Evolutionary conservation across 2,888 invertebrate genomes (phyloP).

Genomic region (Drosophila paracracens): DNA sequence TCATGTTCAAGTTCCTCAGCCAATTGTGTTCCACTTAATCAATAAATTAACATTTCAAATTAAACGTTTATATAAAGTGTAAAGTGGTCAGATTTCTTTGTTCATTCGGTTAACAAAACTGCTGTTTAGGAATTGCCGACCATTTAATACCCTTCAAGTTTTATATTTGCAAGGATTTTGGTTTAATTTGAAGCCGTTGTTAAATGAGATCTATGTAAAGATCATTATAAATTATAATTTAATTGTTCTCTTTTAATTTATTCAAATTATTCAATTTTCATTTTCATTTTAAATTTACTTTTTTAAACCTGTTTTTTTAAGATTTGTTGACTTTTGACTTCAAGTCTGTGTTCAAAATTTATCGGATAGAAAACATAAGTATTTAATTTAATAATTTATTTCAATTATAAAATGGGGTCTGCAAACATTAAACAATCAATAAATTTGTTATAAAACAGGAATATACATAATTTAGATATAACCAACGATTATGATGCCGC

Average conservation of each 20-base stretch:
- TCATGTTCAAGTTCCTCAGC: conserved; percentile 16
- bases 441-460: background rate
- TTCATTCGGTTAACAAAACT: background rate
- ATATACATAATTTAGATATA: background rate
- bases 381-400: background rate
- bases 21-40: conserved; percentile 13
- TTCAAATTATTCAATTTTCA: background rate
- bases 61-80: background rate
- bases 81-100: background rate
- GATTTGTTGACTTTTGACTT: background rate
- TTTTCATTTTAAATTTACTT: background rate
- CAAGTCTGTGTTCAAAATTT: background rate
- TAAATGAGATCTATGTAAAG: too few species aligned
- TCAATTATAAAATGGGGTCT: background rate
- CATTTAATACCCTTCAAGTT: background rate
- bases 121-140: background rate
- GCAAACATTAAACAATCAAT: background rate
- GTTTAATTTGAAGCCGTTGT: background rate
- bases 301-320: background rate
- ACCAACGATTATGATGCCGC: background rate
- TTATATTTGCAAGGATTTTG: background rate
- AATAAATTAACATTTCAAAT: conserved; percentile 18
- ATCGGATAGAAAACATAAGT: background rate
- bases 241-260: background rate
- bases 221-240: background rate